Evolutionary conservation across 1,140 invertebrate genomes (phyloP), one percentile per base, ranked within the genome.

Genomic region (Stegodyphus mimosarum): DNA sequence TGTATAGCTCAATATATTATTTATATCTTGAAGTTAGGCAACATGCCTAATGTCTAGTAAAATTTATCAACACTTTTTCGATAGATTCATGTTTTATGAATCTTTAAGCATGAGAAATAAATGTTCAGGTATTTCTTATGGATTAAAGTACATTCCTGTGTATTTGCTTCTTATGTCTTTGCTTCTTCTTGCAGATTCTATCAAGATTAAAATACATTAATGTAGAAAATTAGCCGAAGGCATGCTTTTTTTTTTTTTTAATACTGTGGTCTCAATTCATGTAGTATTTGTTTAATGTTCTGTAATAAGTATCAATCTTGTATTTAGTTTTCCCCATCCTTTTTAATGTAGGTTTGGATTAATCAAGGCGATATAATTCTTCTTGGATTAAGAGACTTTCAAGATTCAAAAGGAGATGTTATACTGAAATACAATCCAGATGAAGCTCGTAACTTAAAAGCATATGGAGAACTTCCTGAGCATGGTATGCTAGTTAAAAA

Each of bases 361-460:
- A 99, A 99, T 92, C 96, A 98, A 92, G 91, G 92, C 73, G 93
- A 93, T 88, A 93, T 94, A 77, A 92, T 94, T 81, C 88, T 93
- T 17, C 90, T 93, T 60, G 93, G 93, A 75, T 88, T 93, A 33
- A 93, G 98, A 90, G 98, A 99, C 92, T 99, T 99, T 91, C 98
- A 99, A 93, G 98, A 99, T 91, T 96, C 97, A 7, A 99, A 99
- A 92, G 99, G 98, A 80, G 99, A 99, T 93, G 98, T 99, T 87
- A 99, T 99, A 89, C 93, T 99, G 75, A 99, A 99, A 92, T 99
- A 99, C 90, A 99, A 98, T 87, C 95, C 98, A 51, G 98, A 99
- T 91, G 98, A 99, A 92, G 98, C 98, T 71, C 94, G 98, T 89
- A 99, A 99, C 93, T 93, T 99, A 88, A 99, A 99, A 92, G 97